phyloP scores from a whole-genome alignment of 2,797 vertebrate genomes.

The Prionace glauca region DNA sequence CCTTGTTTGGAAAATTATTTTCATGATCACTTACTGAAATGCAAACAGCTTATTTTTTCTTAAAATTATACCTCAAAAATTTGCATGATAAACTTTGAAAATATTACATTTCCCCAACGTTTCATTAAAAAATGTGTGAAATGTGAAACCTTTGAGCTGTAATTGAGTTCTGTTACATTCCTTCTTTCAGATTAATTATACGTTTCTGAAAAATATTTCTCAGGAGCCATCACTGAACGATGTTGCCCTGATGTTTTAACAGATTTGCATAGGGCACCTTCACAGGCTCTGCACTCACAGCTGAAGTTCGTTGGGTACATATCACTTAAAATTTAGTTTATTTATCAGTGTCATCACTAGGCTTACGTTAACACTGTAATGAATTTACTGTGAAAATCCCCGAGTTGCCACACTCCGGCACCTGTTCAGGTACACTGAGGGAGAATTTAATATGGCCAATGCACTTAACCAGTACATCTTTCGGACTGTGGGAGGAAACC shows the following conservation, averaged over 20 bases:
- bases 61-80: not conserved
- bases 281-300: not conserved
- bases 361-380: no score
- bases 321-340: not conserved
- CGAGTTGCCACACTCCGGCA: no score
- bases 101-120: not conserved
- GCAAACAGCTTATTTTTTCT: not conserved
- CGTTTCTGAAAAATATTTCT: not conserved
- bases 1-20: not conserved
- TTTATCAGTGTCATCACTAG: no score
- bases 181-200: not conserved
- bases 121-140: not conserved
- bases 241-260: not conserved
- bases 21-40: not conserved
- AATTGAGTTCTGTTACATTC: not conserved
- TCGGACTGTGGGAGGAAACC: no score
- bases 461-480: no score
- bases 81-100: not conserved
- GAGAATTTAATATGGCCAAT: no score
- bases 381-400: no score
- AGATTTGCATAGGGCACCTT: not conserved
- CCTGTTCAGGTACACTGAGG: no score
- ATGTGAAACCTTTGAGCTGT: not conserved
- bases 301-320: not conserved
- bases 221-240: not conserved